These are phyloP conservation scores for Geotrupes spiniger DNA, from an alignment of 2,888 invertebrate species.

Conservation along the genomic window DNA sequence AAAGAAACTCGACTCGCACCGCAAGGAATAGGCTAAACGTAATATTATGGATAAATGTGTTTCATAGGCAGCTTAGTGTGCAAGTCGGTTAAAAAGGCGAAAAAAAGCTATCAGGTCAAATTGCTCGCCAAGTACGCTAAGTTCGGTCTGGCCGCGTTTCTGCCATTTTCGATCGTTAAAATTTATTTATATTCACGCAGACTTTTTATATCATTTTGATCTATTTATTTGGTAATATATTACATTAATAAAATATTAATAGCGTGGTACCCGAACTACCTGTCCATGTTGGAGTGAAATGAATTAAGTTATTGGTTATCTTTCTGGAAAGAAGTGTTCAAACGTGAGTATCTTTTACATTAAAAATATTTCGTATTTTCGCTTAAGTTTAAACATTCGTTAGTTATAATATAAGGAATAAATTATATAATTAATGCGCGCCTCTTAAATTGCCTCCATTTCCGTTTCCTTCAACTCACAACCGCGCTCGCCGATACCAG, in stretches of 20 bases:
- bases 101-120: not conserved
- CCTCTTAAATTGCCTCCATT: too few species aligned
- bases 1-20: conserved; percentile 19
- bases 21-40: conserved; percentile 9
- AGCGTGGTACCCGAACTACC: too few species aligned
- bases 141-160: conserved; percentile 31
- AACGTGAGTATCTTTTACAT: conserved; percentile 22
- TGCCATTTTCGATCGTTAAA: conserved; percentile 29
- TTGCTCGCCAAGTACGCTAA: conserved; percentile 28
- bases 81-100: not conserved
- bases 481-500: too few species aligned
- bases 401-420: too few species aligned
- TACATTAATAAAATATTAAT: too few species aligned
- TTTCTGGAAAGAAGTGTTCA: conserved; percentile 29
- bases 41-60: conserved; percentile 1
- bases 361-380: too few species aligned
- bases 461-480: too few species aligned
- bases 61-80: not conserved
- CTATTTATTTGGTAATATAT: conserved; percentile 3
- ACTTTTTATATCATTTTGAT: conserved; percentile 12
- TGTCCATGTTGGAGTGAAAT: conserved; percentile 29
- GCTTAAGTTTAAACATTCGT: too few species aligned
- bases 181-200: conserved; percentile 27
- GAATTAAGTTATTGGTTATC: conserved; percentile 27
- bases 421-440: too few species aligned